Conservation (phyloP, 92 coral and sea anemone species). For the Umimayanthus chanpuru region DNA sequence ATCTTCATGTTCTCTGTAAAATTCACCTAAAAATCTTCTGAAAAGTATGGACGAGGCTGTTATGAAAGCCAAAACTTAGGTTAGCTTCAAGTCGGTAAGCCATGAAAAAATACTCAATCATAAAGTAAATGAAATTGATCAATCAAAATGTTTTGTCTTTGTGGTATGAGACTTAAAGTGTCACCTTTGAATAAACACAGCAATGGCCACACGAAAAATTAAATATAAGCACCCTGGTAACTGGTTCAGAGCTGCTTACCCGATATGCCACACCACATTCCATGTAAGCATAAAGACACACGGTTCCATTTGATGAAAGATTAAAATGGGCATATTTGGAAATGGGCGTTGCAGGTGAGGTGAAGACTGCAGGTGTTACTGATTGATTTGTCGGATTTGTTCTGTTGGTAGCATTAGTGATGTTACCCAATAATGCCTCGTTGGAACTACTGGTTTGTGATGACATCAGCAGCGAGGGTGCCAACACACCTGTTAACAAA, state of each 20-base stretch:
- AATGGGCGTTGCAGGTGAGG: constrained; percentile 17
- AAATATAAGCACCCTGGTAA: too few relatives aligned
- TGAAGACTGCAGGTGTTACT: background rate
- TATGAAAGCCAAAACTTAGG: too few relatives aligned
- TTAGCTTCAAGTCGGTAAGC: too few relatives aligned
- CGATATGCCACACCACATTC: constrained; percentile 1
- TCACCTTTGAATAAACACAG: too few relatives aligned
- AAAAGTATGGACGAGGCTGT: too few relatives aligned
- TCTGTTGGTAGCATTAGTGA: background rate
- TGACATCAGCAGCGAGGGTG: background rate
- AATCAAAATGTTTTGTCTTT: too few relatives aligned
- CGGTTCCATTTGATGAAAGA: background rate
- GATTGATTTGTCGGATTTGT: background rate
- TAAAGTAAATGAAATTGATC: too few relatives aligned
- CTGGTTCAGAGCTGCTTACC: background rate
- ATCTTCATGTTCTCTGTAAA: too few relatives aligned
- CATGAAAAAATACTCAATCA: too few relatives aligned
- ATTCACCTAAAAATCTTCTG: too few relatives aligned
- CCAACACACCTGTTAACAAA: background rate
- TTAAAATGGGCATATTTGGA: constrained; percentile 6
- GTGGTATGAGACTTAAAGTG: too few relatives aligned
- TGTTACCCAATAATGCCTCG: background rate
- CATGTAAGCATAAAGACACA: constrained; percentile 36
- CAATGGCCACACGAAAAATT: too few relatives aligned
- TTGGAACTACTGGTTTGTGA: background rate